Evolutionary conservation across 2,113 vertebrate genomes (phyloP).

Genomic region (Erythrocebus patas): DNA sequence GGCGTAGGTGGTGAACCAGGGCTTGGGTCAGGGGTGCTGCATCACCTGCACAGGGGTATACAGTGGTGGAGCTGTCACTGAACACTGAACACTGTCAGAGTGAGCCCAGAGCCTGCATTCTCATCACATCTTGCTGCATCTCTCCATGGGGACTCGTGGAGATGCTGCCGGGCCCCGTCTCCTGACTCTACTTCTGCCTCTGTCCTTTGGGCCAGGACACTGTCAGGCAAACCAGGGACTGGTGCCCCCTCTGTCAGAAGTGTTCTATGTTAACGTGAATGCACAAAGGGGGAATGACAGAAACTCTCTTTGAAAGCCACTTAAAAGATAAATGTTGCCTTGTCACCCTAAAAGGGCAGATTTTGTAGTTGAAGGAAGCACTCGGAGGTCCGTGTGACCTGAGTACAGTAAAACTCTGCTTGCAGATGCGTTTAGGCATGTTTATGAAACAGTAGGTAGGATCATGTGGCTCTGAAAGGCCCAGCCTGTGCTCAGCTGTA

Average conservation of each 20-base stretch:
- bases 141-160: not conserved
- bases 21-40: not conserved
- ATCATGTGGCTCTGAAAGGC: fast-evolving
- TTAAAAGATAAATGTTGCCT: not conserved
- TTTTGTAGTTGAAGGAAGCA: not conserved
- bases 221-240: not conserved
- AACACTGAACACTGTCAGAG: not conserved
- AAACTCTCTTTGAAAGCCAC: not conserved
- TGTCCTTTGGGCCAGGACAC: not conserved
- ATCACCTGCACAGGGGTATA: not conserved
- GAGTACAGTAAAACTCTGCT: too few species aligned
- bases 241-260: not conserved
- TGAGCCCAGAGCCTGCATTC: not conserved
- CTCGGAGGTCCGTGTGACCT: not conserved
- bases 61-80: not conserved
- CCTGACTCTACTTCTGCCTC: not conserved
- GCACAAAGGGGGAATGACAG: not conserved
- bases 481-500: not conserved
- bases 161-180: not conserved
- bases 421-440: fast-evolving
- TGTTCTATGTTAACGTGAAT: not conserved
- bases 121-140: not conserved
- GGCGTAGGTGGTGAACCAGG: not conserved
- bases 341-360: not conserved
- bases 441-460: not conserved